These are phyloP conservation scores for Fulica atra DNA, from an alignment of 2,113 vertebrate genomes.

Conservation along the genomic window DNA sequence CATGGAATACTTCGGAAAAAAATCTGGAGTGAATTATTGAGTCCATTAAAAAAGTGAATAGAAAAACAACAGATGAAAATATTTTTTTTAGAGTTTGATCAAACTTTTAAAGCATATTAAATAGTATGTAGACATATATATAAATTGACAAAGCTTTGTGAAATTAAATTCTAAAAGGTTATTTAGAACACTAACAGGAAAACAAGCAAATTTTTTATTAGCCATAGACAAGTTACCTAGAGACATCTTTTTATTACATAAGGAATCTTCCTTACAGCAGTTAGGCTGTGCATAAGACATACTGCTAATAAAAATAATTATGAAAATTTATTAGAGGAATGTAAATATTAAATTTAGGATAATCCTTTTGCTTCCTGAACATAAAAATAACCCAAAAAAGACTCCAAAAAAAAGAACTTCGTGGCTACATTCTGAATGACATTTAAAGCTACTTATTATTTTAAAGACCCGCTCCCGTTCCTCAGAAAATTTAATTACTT, in stretches of 20 bases:
- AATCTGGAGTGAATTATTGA: not conserved
- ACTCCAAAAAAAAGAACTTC: not conserved
- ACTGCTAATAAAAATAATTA: not conserved
- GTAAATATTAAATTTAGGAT: not conserved
- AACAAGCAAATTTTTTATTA: not conserved
- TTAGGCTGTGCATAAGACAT: not conserved
- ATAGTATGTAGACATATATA: not conserved
- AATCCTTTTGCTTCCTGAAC: not conserved
- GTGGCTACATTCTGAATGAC: not conserved
- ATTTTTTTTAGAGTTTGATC: not conserved
- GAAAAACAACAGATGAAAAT: not conserved
- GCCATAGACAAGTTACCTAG: not conserved
- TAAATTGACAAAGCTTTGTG: not conserved
- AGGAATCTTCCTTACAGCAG: not conserved
- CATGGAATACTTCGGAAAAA: not conserved
- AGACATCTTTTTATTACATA: not conserved
- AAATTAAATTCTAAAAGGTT: not conserved
- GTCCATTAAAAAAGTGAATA: not conserved
- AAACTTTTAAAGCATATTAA: not conserved
- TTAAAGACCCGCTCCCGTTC: not conserved
- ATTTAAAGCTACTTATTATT: not conserved
- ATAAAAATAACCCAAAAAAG: too few species aligned
- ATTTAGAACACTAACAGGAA: not conserved
- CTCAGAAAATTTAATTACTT: not conserved
- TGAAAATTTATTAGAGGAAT: not conserved